Evolutionary conservation across 2,113 vertebrate genomes (phyloP).

Genomic region (Lycaon pictus): DNA sequence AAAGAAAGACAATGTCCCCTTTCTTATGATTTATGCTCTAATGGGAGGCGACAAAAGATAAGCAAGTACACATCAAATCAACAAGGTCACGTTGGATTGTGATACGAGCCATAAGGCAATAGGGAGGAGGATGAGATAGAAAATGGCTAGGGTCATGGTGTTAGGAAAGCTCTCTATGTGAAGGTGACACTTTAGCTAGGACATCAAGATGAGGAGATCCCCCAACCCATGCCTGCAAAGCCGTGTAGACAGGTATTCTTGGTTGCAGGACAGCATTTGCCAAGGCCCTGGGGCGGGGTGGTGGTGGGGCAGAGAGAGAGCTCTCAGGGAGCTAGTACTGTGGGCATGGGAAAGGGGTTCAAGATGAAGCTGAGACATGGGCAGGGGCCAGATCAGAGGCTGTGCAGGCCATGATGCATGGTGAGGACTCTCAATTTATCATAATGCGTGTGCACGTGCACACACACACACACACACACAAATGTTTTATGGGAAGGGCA

Average conservation of each 20-base stretch:
- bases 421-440: neutral
- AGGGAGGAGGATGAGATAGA: neutral
- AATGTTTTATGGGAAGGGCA: neutral
- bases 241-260: neutral
- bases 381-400: neutral
- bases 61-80: neutral
- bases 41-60: neutral
- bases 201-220: neutral
- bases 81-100: neutral
- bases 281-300: neutral
- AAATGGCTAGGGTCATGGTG: neutral
- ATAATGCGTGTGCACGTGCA: neutral
- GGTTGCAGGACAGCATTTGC: neutral
- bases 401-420: neutral
- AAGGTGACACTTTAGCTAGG: constrained; percentile 12
- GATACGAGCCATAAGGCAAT: neutral
- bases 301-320: neutral
- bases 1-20: neutral
- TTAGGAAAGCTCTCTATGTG: neutral
- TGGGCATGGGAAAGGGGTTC: neutral
- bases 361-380: neutral
- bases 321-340: neutral
- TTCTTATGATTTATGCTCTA: neutral
- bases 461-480: too few species aligned
- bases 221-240: neutral